Percentiles rank a stretch among this genome's conserved stretches.
These are phyloP conservation scores for Lasioglossum marginatum DNA, from an alignment of 2,888 invertebrate genomes.

Conservation along the genomic window DNA sequence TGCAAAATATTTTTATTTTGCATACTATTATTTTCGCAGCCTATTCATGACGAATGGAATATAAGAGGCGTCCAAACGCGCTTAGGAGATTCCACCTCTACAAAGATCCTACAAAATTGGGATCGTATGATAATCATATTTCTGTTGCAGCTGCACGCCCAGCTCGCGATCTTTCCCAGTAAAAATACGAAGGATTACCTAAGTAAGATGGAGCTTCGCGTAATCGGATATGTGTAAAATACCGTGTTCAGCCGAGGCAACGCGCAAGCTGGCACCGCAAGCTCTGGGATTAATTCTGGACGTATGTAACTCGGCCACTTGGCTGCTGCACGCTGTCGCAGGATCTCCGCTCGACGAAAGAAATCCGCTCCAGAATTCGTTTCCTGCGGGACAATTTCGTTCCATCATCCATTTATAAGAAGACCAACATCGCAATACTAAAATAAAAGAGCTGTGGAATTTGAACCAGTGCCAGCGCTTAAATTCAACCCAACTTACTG, in stretches of 20 bases:
- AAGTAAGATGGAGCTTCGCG: conserved; percentile 80
- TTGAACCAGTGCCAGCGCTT: background rate
- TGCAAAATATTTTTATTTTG: no score
- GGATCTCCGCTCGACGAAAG: conserved; percentile 87
- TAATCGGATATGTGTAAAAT: conserved; percentile 82
- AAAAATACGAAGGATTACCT: conserved; percentile 69
- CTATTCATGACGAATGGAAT: no score
- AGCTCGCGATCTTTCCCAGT: background rate
- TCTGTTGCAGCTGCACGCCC: background rate
- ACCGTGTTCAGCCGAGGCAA: conserved; percentile 84
- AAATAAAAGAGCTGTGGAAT: background rate
- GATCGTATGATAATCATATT: no score
- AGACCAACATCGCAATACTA: background rate
- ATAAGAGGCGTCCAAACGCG: no score
- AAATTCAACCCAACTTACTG: background rate
- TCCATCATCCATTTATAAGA: background rate
- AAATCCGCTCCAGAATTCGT: conserved; percentile 89
- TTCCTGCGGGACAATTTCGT: conserved; percentile 84
- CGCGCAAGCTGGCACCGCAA: conserved; percentile 85
- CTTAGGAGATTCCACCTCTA: no score
- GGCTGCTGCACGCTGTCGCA: conserved; percentile 88
- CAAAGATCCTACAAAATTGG: no score
- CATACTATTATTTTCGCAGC: no score
- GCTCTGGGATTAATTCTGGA: conserved; percentile 86
- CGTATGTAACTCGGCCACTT: conserved; percentile 88